Conservation (phyloP, 2,113 vertebrate species). For the Neodon shergylaensis region DNA sequence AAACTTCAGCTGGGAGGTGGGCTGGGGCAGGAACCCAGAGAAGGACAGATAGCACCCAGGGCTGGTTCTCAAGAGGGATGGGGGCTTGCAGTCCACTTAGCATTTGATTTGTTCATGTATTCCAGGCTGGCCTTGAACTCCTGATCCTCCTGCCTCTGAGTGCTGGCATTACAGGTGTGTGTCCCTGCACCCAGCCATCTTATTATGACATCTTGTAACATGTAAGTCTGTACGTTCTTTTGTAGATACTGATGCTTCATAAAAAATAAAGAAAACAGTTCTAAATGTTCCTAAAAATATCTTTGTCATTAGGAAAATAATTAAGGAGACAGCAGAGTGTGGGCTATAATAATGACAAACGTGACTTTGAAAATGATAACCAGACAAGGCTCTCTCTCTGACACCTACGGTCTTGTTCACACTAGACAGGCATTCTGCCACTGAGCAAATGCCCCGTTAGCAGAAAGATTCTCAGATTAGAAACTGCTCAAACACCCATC, state of each 20-base stretch:
- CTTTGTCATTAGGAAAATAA: background rate
- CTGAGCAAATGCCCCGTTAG: background rate
- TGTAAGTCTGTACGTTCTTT: background rate
- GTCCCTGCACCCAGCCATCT: background rate
- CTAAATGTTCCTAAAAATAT: background rate
- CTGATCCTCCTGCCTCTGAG: background rate
- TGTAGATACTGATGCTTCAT: background rate
- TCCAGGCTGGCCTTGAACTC: background rate
- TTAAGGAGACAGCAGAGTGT: background rate
- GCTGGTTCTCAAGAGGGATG: too few species aligned
- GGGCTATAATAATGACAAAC: background rate
- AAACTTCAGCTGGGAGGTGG: accelerated
- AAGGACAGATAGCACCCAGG: background rate
- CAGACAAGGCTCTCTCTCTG: background rate
- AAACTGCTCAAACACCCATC: background rate
- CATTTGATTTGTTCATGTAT: background rate
- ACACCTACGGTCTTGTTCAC: background rate
- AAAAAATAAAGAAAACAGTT: slow-evolving; percentile 7
- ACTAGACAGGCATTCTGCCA: background rate
- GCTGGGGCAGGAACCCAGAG: background rate
- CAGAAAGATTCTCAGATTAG: background rate
- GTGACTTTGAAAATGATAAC: background rate
- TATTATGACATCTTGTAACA: background rate
- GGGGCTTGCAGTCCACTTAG: too few species aligned
- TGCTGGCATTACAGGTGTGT: background rate